Evolutionary conservation across 2,888 invertebrate genomes (phyloP).

Genomic region (Dasypolia templi): DNA sequence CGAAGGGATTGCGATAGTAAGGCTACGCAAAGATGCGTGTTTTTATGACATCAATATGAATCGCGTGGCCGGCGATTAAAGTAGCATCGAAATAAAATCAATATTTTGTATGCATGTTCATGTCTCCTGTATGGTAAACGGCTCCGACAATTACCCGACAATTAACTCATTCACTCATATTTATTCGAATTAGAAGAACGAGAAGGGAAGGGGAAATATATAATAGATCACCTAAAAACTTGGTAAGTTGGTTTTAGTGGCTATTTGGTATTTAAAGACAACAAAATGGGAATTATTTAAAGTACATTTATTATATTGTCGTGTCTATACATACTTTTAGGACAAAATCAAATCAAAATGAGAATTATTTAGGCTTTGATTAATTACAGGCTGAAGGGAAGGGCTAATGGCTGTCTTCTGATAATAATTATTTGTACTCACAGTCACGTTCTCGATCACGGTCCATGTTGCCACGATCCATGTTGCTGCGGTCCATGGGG

Average conservation of each 20-base stretch:
- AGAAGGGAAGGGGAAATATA: neutral
- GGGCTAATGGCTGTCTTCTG: neutral
- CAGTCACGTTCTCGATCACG: slow-evolving; percentile 83
- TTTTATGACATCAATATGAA: slow-evolving; percentile 18
- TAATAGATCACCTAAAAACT: neutral
- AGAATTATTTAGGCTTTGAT: neutral
- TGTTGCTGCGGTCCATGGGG: slow-evolving; percentile 84
- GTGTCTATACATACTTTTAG: neutral
- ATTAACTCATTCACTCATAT: no score
- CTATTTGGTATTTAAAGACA: neutral
- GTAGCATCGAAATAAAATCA: neutral
- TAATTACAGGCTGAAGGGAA: neutral
- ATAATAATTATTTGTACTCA: slow-evolving; percentile 65
- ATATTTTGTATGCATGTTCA: slow-evolving; percentile 11
- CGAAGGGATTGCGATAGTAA: neutral
- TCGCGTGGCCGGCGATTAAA: neutral
- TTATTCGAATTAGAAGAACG: no score
- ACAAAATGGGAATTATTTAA: neutral
- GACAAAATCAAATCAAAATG: neutral
- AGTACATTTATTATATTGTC: neutral
- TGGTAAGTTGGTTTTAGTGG: no score
- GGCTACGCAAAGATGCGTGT: slow-evolving; percentile 8
- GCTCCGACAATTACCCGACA: neutral
- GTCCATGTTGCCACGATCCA: slow-evolving; percentile 77
- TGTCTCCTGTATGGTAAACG: neutral